Conservation (phyloP, 2,113 vertebrate genomes). For the Gymnorhina tibicen region DNA sequence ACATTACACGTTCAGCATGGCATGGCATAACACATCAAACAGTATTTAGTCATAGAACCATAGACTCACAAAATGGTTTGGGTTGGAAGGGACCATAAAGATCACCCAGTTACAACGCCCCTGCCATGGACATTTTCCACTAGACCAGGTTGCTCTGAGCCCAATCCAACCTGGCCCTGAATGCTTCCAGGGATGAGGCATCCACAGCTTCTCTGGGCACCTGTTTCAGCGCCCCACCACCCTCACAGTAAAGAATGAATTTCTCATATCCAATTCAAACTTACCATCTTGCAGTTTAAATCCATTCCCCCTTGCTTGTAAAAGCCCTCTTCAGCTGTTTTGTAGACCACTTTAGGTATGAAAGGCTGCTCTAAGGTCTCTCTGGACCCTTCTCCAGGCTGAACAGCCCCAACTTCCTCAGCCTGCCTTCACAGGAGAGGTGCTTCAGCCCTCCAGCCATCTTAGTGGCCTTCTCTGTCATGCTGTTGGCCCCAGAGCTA, state of each 20-base stretch:
- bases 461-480: not conserved
- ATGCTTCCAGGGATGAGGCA: not conserved
- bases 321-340: not conserved
- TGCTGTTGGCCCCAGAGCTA: not conserved
- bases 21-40: not conserved
- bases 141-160: not conserved
- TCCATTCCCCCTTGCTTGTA: not conserved
- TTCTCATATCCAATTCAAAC: not conserved
- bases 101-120: not conserved
- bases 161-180: not conserved
- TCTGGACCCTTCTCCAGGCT: not conserved
- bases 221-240: not conserved
- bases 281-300: not conserved
- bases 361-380: not conserved
- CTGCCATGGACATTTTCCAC: not conserved
- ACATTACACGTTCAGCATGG: not conserved
- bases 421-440: not conserved
- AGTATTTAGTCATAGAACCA: not conserved
- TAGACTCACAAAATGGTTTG: not conserved
- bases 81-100: not conserved
- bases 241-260: not conserved
- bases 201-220: not conserved
- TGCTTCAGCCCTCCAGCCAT: not conserved
- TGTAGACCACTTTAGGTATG: not conserved
- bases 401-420: not conserved